Evolutionary conservation across 2,888 invertebrate species (phyloP).

Genomic region (Heliconius aoede): DNA sequence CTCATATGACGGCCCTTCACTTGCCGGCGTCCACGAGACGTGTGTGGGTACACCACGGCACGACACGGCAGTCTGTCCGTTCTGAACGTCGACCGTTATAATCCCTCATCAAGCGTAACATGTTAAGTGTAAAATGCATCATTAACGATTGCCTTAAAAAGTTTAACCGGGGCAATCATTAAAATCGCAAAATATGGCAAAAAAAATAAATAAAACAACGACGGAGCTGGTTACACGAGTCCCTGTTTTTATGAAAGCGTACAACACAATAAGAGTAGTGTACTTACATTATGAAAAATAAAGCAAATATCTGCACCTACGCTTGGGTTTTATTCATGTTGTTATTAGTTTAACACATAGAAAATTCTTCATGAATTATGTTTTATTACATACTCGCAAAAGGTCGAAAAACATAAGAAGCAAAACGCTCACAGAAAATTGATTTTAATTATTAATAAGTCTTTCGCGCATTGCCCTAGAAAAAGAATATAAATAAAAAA

Average conservation of each 20-base stretch:
- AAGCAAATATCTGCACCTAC: not conserved
- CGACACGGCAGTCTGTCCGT: slow-evolving; percentile 59
- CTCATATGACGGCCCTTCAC: slow-evolving; percentile 80
- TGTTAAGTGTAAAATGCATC: slow-evolving; percentile 79
- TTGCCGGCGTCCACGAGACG: slow-evolving; percentile 62
- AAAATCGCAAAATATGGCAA: slow-evolving; percentile 78
- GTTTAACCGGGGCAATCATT: slow-evolving; percentile 81
- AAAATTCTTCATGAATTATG: not conserved
- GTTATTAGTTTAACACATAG: not conserved
- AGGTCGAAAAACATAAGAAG: not conserved
- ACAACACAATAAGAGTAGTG: slow-evolving; percentile 77
- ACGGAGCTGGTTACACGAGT: slow-evolving; percentile 77
- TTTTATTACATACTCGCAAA: not conserved
- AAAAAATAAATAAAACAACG: slow-evolving; percentile 74
- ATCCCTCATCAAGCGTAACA: slow-evolving; percentile 77
- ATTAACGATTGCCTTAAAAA: slow-evolving; percentile 82
- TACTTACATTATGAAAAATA: slow-evolving; percentile 49
- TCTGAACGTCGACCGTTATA: slow-evolving; percentile 74
- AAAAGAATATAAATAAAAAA: not conserved
- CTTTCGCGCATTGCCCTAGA: not conserved
- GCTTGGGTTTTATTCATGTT: not conserved
- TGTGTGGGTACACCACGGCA: slow-evolving; percentile 53
- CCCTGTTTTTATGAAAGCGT: slow-evolving; percentile 81
- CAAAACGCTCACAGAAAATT: not conserved
- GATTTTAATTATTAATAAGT: not conserved